A percentile compares a stretch with the other conserved stretches of the same genome.
These are phyloP conservation scores for Invenusta paracnida DNA, from an alignment of 2,888 invertebrate species.

Conservation along the genomic window DNA sequence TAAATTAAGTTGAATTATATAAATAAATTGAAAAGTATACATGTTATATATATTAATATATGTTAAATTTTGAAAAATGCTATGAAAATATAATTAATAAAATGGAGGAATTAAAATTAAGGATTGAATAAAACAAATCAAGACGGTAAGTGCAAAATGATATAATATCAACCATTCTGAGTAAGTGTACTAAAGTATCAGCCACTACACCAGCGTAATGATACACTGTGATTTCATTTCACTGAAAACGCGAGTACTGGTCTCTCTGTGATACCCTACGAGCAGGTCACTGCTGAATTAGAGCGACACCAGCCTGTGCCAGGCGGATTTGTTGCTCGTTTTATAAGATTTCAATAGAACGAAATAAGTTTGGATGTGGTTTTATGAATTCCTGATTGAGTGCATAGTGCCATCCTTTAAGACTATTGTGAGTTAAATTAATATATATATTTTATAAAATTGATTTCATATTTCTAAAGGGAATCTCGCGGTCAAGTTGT, in stretches of 20 bases:
- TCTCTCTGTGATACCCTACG: not conserved
- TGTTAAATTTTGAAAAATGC: no score
- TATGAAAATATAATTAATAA: no score
- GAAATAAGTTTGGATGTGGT: constrained; percentile 21
- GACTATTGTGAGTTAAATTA: constrained; percentile 31
- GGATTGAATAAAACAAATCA: no score
- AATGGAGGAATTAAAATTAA: no score
- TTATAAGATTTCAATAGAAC: not conserved
- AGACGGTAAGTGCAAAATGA: no score
- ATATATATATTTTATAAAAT: constrained; percentile 28
- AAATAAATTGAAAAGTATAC: no score
- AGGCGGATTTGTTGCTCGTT: not conserved
- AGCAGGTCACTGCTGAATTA: not conserved
- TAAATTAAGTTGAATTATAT: no score
- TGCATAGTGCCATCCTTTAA: constrained; percentile 9
- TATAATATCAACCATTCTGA: no score
- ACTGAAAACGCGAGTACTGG: not conserved
- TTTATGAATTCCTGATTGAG: not conserved
- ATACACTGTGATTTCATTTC: not conserved
- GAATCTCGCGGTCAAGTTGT: constrained; percentile 20
- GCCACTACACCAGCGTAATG: not conserved
- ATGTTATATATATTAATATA: no score
- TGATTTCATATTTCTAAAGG: constrained; percentile 27
- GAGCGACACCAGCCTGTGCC: not conserved
- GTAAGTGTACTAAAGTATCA: not conserved